phyloP scores from a whole-genome alignment of 2,797 vertebrate genomes.

The Streptopelia turtur region DNA sequence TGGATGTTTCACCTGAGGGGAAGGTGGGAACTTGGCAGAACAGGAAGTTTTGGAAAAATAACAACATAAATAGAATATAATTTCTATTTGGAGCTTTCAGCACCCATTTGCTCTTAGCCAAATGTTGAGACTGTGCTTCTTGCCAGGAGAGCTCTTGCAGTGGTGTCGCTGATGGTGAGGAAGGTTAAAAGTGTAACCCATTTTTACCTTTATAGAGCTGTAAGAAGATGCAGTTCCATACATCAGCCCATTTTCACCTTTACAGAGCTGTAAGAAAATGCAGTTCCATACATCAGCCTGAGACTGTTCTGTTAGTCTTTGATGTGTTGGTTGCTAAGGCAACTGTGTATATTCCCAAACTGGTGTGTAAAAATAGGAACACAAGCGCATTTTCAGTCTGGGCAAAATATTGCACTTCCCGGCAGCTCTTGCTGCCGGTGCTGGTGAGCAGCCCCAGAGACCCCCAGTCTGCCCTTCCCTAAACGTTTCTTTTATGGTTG shows the following conservation, averaged over 20 bases:
- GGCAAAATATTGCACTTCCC: neutral
- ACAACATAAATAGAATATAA: neutral
- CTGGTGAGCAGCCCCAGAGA: neutral
- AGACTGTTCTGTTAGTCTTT: neutral
- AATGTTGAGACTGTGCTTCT: neutral
- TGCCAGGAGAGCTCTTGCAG: neutral
- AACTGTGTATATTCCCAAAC: constrained; percentile 32
- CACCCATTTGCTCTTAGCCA: neutral
- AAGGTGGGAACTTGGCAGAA: neutral
- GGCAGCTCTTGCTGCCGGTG: neutral
- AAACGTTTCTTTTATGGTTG: neutral
- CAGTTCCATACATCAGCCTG: neutral
- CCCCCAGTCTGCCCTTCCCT: neutral
- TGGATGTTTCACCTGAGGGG: neutral
- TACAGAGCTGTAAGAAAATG: neutral
- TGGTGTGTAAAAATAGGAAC: constrained; percentile 38
- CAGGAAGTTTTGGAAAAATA: neutral
- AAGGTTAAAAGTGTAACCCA: neutral
- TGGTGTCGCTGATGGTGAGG: neutral
- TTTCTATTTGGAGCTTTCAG: neutral
- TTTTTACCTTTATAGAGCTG: neutral
- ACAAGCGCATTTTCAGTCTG: neutral
- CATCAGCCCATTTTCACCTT: neutral
- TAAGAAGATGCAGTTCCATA: neutral
- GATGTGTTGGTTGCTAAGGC: constrained; percentile 61